Percentiles rank a stretch among this genome's conserved stretches.
These are phyloP conservation scores for Actenoides lindsayi DNA, from an alignment of 2,113 vertebrate genomes.

Conservation along the genomic window DNA sequence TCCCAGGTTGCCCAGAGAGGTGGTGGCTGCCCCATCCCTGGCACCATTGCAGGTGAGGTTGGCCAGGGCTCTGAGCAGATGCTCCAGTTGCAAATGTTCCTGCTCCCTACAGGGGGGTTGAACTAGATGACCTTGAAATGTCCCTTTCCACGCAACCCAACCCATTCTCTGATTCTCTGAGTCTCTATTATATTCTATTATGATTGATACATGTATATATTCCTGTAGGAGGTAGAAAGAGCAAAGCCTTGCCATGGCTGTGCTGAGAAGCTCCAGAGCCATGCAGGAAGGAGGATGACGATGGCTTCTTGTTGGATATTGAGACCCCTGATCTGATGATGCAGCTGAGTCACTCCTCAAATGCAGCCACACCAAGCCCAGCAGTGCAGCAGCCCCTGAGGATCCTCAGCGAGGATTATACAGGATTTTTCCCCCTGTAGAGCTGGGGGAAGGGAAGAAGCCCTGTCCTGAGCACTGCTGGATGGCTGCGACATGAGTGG, in stretches of 20 bases:
- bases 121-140: neutral
- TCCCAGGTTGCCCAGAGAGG: neutral
- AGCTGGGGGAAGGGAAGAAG: neutral
- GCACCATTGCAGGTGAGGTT: no score
- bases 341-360: neutral
- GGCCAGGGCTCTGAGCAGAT: neutral
- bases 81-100: neutral
- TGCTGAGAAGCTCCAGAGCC: neutral
- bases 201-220: neutral
- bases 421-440: neutral
- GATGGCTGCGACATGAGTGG: accelerated
- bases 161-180: no score
- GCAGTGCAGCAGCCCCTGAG: neutral
- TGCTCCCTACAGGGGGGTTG: neutral
- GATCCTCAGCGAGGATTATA: neutral
- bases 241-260: neutral
- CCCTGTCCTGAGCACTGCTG: neutral
- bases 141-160: neutral
- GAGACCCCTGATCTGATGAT: neutral
- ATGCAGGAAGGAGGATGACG: accelerated
- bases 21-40: neutral
- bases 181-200: neutral
- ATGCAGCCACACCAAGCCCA: accelerated
- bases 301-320: neutral
- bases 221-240: neutral